These are phyloP conservation scores for Odobenus rosmarus DNA, from an alignment of 2,113 vertebrate species.

Conservation along the genomic window DNA sequence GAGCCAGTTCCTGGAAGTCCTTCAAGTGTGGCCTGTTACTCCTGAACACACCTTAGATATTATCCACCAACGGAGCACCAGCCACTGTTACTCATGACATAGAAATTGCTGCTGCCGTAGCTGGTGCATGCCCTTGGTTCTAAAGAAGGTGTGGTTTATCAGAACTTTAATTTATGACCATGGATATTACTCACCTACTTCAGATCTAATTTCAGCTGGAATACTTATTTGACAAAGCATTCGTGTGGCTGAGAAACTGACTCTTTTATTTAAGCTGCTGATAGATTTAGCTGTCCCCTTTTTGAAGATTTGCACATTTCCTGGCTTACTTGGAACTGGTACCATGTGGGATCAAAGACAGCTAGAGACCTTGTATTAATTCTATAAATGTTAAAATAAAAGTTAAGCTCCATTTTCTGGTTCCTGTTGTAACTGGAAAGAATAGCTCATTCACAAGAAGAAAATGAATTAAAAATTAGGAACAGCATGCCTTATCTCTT, in stretches of 20 bases:
- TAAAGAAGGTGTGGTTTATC: slow-evolving; percentile 27
- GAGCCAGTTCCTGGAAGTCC: not conserved
- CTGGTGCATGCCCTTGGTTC: not conserved
- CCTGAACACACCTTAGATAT: not conserved
- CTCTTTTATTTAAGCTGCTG: slow-evolving; percentile 47
- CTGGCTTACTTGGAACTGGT: slow-evolving; percentile 68
- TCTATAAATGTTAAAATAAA: slow-evolving; percentile 71
- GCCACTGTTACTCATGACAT: not conserved
- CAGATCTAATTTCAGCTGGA: slow-evolving; percentile 51
- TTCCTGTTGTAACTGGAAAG: slow-evolving; percentile 66
- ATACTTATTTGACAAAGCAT: slow-evolving; percentile 41
- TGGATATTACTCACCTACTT: slow-evolving; percentile 44
- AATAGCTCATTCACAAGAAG: slow-evolving; percentile 56
- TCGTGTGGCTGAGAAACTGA: not conserved
- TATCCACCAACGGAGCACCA: not conserved
- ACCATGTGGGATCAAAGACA: slow-evolving; percentile 72
- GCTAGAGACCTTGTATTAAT: slow-evolving; percentile 50
- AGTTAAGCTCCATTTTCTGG: slow-evolving; percentile 58
- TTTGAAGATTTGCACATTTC: slow-evolving; percentile 69
- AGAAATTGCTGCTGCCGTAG: not conserved
- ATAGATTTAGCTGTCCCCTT: slow-evolving; percentile 54
- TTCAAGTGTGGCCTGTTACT: not conserved
- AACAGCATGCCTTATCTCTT: slow-evolving; percentile 52
- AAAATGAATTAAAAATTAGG: slow-evolving; percentile 64
- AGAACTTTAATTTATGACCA: slow-evolving; percentile 58